Percentiles rank a stretch among this genome's conserved stretches.
Evolutionary conservation across 2,888 invertebrate genomes (phyloP).

Genomic region (Protodeltote pygarga): DNA sequence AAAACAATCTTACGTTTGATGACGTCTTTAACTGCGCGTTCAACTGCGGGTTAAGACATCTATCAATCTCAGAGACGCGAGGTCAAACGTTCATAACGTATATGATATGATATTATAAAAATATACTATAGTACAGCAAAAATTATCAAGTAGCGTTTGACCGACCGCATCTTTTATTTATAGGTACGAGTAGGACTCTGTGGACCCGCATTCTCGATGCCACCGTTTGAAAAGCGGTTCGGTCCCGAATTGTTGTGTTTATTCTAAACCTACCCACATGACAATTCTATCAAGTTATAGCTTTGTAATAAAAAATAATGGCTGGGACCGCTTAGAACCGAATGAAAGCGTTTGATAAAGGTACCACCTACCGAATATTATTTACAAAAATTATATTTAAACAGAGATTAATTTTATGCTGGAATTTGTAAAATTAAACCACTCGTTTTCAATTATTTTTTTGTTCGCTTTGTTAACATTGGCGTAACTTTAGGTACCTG

Average conservation of each 20-base stretch:
- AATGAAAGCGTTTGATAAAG: conserved; percentile 31
- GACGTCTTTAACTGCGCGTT: conserved; percentile 8
- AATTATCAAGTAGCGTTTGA: conserved; percentile 10
- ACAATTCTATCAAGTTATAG: conserved; percentile 21
- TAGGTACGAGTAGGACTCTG: background rate
- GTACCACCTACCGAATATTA: conserved; percentile 15
- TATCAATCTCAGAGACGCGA: conserved; percentile 30
- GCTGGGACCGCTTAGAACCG: conserved; percentile 32
- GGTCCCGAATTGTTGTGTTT: conserved; percentile 12
- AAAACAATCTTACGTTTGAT: conserved; percentile 7
- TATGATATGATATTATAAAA: conserved; percentile 12
- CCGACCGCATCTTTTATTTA: conserved; percentile 10
- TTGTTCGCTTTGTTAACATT: background rate
- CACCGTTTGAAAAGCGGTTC: conserved; percentile 7
- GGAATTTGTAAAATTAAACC: conserved; percentile 12
- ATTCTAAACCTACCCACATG: conserved; percentile 15
- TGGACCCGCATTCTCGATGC: background rate
- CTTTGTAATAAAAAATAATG: conserved; percentile 47
- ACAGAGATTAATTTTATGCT: conserved; percentile 13
- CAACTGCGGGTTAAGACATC: conserved; percentile 1
- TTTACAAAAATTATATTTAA: conserved; percentile 19
- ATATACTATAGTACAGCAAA: conserved; percentile 2
- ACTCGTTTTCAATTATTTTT: conserved; percentile 1
- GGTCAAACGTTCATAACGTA: conserved; percentile 19
- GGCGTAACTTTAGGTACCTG: too few species aligned